Conservation (phyloP, 2,888 invertebrate species). For the Nomada ferruginata region DNA sequence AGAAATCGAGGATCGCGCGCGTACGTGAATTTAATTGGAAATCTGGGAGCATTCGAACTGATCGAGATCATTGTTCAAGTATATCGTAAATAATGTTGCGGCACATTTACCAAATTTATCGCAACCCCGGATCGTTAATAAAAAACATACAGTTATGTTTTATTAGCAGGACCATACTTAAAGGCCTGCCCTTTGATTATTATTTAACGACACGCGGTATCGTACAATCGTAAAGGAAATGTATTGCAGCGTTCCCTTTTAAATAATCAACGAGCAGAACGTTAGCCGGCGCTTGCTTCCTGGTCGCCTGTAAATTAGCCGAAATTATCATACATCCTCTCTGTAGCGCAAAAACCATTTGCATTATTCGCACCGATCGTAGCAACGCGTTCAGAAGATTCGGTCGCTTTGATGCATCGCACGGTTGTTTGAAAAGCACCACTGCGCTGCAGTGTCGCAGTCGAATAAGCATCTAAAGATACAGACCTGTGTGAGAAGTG, state of each 20-base stretch:
- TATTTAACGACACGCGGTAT: neutral
- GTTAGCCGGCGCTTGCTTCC: neutral
- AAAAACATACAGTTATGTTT: slow-evolving; percentile 7
- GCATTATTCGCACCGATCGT: neutral
- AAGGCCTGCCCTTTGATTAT: neutral
- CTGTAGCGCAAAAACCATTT: neutral
- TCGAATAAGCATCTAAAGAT: slow-evolving; percentile 6
- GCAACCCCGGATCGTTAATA: neutral
- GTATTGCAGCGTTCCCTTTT: slow-evolving; percentile 5
- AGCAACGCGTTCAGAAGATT: slow-evolving; percentile 12
- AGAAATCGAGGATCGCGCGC: slow-evolving; percentile 15
- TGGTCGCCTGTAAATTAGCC: slow-evolving; percentile 1
- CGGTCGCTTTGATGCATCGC: slow-evolving; percentile 6
- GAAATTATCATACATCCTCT: neutral
- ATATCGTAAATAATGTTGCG: too few relatives aligned
- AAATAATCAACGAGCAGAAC: slow-evolving; percentile 11
- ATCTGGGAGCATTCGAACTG: slow-evolving; percentile 57
- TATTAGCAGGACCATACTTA: neutral
- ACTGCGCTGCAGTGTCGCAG: neutral
- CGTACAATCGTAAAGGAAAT: slow-evolving; percentile 1
- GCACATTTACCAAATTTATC: neutral
- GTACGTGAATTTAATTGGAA: neutral
- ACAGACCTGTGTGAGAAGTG: neutral
- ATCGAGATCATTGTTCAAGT: too few relatives aligned
- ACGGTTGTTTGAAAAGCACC: slow-evolving; percentile 3